Base-by-base conservation (phyloP, 2,797 vertebrate species). In the Sciurus carolinensis region DNA sequence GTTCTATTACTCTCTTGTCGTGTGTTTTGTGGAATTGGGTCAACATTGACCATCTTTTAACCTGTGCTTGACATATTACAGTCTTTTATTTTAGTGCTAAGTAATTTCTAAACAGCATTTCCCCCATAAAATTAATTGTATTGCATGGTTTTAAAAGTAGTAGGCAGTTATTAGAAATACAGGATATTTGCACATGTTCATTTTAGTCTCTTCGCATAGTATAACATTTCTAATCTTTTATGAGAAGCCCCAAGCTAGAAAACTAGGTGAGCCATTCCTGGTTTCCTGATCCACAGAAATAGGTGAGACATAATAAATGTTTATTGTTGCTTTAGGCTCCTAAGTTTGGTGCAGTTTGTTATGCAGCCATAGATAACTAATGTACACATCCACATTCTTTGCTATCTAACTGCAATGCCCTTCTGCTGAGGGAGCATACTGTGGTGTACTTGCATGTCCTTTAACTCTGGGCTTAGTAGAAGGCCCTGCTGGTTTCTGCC, bases 1-100 rank as follows among this genome's bases (percentile, higher is more conserved):
- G 33, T 84, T 93, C 87, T 88, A 52, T 85, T 91, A 76, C n/a
- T 66, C 10, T n/a, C 69, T 85, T 18, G 67, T 77, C 89, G n/a
- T 81, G 72, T 87, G 57, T 82, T 88, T 91, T 39, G 13, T 81
- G 24, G 67, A 71, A 64, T 30, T 73, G 50, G 73, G 24, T 84
- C 64, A 18, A 22, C 15, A 5, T 87, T 92, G 22, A 54, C 73
- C 54, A 9, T 97, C 64, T 95, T 88, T 97, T 73, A 83, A 77
- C 54, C 36, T 87, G 13, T 83, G 73, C 30, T 89, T 95, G 71
- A 57, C 22, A 17, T 66, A n/a, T 42, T 11, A n/a, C 30, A 76
- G 66, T 71, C 28, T 82, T 84, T 77, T 91, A 24, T 62, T 91
- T 92, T 76, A 18, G 10, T 94, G 64, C 33, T 69, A 75, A 82